Evolutionary conservation across 2,797 vertebrate genomes (phyloP).

Genomic region (Rostrhamus sociabilis): DNA sequence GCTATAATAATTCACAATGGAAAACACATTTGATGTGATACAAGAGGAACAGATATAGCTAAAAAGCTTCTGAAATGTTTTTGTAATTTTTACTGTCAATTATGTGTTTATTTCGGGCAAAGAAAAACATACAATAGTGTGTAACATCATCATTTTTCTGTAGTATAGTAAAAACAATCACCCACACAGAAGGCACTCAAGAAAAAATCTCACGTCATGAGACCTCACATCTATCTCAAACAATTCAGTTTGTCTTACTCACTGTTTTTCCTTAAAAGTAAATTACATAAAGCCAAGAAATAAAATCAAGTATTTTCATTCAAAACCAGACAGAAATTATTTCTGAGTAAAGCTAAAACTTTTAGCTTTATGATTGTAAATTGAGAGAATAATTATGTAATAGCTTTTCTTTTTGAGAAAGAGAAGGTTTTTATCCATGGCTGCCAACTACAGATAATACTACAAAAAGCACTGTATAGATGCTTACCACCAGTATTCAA

Average conservation of each 20-base stretch:
- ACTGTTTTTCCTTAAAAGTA: neutral
- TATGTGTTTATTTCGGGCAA: neutral
- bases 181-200: neutral
- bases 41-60: neutral
- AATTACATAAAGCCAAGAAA: neutral
- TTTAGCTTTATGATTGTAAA: neutral
- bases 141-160: neutral
- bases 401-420: neutral
- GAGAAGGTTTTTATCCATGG: neutral
- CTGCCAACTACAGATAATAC: neutral
- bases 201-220: neutral
- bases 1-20: neutral
- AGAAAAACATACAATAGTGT: neutral
- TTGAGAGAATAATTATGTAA: neutral
- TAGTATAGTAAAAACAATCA: neutral
- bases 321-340: neutral
- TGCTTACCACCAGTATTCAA: neutral
- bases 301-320: neutral
- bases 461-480: neutral
- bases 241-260: neutral
- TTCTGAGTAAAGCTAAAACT: neutral
- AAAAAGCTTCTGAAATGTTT: neutral
- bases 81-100: slow-evolving; percentile 6
- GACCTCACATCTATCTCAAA: neutral
- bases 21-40: neutral